Percentiles rank a stretch among this genome's conserved stretches.
Evolutionary conservation across 1,140 invertebrate genomes (phyloP).

Genomic region (Hylaeus anthracinus): DNA sequence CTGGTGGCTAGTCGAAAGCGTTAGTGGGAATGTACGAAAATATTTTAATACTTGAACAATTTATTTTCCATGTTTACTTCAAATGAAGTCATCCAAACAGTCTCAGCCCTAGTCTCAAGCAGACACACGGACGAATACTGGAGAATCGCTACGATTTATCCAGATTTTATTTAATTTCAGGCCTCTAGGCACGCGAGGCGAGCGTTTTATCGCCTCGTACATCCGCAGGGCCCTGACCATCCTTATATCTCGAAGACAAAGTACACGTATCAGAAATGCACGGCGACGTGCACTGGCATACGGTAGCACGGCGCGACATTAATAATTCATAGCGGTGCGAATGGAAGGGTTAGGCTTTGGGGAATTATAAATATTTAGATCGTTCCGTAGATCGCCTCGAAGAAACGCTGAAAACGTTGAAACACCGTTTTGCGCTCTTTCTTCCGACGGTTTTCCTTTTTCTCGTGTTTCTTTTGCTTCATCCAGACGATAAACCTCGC

Average conservation of each 20-base stretch:
- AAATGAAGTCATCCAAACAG: no score
- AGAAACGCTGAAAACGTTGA: constrained; percentile 32
- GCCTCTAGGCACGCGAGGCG: constrained; percentile 10
- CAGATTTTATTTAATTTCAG: constrained; percentile 47
- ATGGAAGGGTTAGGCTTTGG: constrained; percentile 56
- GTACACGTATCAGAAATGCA: constrained; percentile 60
- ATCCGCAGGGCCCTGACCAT: constrained; percentile 53
- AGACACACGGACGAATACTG: no score
- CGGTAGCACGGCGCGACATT: constrained; percentile 57
- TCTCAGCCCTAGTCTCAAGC: no score
- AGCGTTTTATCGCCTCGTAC: constrained; percentile 51
- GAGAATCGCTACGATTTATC: constrained; percentile 13
- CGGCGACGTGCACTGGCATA: constrained; percentile 49
- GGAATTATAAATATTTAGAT: constrained; percentile 67
- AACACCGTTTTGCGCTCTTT: constrained; percentile 27
- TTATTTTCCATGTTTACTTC: no score
- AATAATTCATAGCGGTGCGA: constrained; percentile 60
- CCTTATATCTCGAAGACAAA: constrained; percentile 61
- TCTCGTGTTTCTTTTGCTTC: background rate
- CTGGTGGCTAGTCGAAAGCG: no score
- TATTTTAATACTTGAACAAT: no score
- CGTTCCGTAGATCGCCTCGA: constrained; percentile 44
- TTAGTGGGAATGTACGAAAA: no score
- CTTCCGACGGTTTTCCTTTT: background rate
- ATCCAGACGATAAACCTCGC: constrained; percentile 5